Percentiles rank a stretch among this genome's conserved stretches.
Conservation (phyloP, 2,797 vertebrate species). For the Acipenser oxyrinchus region DNA sequence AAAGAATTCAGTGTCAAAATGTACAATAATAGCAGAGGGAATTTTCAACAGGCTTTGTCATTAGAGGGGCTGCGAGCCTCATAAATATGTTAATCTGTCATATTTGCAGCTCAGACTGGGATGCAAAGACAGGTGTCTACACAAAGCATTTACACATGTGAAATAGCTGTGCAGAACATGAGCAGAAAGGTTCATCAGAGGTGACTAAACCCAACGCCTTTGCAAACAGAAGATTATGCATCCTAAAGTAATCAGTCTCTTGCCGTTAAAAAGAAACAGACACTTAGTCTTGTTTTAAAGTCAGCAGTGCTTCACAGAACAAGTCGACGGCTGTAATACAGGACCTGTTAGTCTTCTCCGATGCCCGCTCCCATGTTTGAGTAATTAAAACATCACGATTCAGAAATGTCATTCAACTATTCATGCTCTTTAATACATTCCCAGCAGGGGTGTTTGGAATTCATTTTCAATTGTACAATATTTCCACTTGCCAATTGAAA, state of each 20-base stretch:
- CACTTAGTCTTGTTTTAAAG: too few species aligned
- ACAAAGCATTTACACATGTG: background rate
- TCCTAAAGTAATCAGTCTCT: background rate
- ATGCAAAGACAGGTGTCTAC: background rate
- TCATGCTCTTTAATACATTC: too few species aligned
- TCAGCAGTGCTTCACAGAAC: too few species aligned
- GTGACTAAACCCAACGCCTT: background rate
- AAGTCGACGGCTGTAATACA: too few species aligned
- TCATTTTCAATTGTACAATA: too few species aligned
- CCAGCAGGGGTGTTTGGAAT: too few species aligned
- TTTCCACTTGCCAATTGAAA: too few species aligned
- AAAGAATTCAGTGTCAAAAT: constrained; percentile 19
- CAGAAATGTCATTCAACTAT: too few species aligned
- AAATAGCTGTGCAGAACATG: background rate
- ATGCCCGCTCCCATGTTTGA: too few species aligned
- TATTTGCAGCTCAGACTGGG: background rate
- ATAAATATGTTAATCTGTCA: constrained; percentile 18
- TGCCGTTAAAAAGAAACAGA: too few species aligned
- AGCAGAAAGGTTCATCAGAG: background rate
- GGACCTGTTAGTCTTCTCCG: too few species aligned
- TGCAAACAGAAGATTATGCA: background rate
- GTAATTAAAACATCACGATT: too few species aligned
- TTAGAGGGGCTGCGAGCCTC: constrained; percentile 6
- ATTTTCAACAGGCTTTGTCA: constrained; percentile 18
- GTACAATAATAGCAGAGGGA: constrained; percentile 20